These are phyloP conservation scores for Albula glossodonta DNA, from an alignment of 2,113 vertebrate genomes.

Conservation along the genomic window DNA sequence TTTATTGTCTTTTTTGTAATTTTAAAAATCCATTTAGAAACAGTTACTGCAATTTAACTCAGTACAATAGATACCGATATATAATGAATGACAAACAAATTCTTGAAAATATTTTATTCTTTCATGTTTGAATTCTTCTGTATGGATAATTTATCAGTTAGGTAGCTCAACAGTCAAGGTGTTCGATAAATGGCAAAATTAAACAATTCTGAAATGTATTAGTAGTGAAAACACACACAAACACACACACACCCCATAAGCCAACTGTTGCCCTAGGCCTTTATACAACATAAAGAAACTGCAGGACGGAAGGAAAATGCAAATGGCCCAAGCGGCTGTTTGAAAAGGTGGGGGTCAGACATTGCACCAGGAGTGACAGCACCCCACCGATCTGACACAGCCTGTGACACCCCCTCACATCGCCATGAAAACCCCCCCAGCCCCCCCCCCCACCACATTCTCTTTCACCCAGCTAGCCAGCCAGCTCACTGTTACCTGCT, in stretches of 20 bases:
- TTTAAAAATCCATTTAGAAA: not conserved
- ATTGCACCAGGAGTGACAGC: constrained; percentile 4
- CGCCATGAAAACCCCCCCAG: not conserved
- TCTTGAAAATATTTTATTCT: not conserved
- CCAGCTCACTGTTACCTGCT: too few species aligned
- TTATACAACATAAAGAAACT: not conserved
- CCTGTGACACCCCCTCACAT: not conserved
- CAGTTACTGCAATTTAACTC: not conserved
- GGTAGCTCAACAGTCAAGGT: not conserved
- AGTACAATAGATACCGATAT: not conserved
- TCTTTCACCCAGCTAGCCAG: too few species aligned
- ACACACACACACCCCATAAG: not conserved
- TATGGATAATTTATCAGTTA: not conserved
- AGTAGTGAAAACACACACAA: not conserved
- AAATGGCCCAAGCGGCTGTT: not conserved
- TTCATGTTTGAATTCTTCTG: too few species aligned
- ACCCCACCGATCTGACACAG: constrained; percentile 2
- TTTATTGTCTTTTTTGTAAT: not conserved
- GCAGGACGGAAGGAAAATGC: constrained; percentile 10
- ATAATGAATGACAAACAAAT: not conserved
- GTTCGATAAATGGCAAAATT: not conserved
- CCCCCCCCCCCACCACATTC: not conserved
- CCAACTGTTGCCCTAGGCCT: too few species aligned
- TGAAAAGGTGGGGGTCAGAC: constrained; percentile 13
- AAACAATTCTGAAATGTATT: not conserved